Base-by-base conservation (phyloP, 2,797 vertebrate genomes). In the Microctenopoma lineatum region DNA sequence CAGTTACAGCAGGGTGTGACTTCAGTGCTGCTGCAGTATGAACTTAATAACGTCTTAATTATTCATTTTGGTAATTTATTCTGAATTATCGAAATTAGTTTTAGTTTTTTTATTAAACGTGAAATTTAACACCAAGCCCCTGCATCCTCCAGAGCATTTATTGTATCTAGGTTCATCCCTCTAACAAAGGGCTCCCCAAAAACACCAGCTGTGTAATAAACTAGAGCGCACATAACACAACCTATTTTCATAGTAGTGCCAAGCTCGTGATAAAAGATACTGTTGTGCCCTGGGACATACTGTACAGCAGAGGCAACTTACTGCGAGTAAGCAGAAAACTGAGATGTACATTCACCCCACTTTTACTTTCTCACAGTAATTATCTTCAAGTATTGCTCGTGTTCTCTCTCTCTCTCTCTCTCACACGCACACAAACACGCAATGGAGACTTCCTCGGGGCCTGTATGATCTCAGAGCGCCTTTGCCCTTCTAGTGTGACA, bases 401-500 rank as follows among this genome's bases (percentile, higher is more conserved):
- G 8, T 26, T 59, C 48, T 34, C 32, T 34, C 7, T 21, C 48
- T 34, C 32, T 34, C 7, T 21, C 21, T 21, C 21, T 34, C 32
- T 8, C 9, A 34, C 32, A 34, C 29, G 27, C 27, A 70, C 38
- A 63, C 47, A 41, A 21, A 60, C 44, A 50, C 38, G 18, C 32
- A 57, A 68, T 58, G 27, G 32, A 55, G 52, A 62, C 34, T 70
- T 77, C 77, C 81, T 61, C n/a, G 2, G 69, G 86, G 76, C 78
- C 16, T 11, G 6, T 63, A 62, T 86, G 77, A 89, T 85, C 84
- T 89, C 86, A 87, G 58, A 64, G 65, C 15, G 45, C 18, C 39
- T 79, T 73, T 84, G 80, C 66, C 82, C 84, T 87, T 88, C 86
- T 89, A 77, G 39, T 80, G 85, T 90, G 87, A 89, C 85, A 83